Base-by-base conservation (phyloP, 2,797 vertebrate species). In the Lepus townsendii region DNA sequence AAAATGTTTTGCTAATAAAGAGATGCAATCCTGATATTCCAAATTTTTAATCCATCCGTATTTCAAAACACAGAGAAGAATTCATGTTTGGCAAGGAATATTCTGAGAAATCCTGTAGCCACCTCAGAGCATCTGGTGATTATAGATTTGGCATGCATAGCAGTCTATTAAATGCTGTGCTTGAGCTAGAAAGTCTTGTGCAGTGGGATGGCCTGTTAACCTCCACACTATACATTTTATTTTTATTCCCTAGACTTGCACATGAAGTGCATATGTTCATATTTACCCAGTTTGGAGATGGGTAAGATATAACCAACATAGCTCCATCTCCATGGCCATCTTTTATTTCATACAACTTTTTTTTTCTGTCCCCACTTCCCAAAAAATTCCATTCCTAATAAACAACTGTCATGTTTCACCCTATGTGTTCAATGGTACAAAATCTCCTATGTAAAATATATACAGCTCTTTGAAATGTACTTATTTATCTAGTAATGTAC, bases 181-280 rank as follows among this genome's bases (percentile, higher is more conserved):
- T 93, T 93, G 47, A 90, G 38, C 7, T 80, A 87, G 82, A 92
- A 93, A 88, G 9, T 95, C 50, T 83, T 95, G 38, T 94, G 16
- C 52, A 93, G 8, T 96, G 82, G 42, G 92, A 78, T 97, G 92
- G 96, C 94, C 96, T 96, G 66, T 96, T 96, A 96, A 97, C 90
- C 86, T 96, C 93, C 94, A 95, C 95, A 94, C 82, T 93, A 94
- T 92, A 96, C 88, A 95, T 97, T 96, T 97, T 97, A 96, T 96
- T 96, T 97, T 97, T 97, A 96, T 97, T 97, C 87, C 92, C 87
- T 96, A 97, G 95, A 97, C 95, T 96, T 96, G 91, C 95, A 96
- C 95, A 19, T 95, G 95, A 97, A 90, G 95, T 97, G 95, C 96
- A 96, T 97, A 94, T 91, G 89, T 97, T 95, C 95, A 95, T 97